These are phyloP conservation scores for Sphyrna mokarran DNA, from an alignment of 2,113 vertebrate genomes.

Conservation along the genomic window DNA sequence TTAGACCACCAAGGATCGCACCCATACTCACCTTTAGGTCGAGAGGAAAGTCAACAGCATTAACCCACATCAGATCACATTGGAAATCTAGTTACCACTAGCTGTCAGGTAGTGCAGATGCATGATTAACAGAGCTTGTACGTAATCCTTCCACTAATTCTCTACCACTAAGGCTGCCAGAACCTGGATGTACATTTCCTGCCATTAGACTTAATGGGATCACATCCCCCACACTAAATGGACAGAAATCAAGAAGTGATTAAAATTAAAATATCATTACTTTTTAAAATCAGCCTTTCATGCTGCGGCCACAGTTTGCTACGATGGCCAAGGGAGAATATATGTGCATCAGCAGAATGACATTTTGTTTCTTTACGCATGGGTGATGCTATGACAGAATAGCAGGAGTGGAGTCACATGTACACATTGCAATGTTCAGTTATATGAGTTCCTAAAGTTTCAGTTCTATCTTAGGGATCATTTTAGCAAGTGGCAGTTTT, in stretches of 20 bases:
- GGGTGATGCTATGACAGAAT: background rate
- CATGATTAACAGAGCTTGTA: background rate
- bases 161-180: background rate
- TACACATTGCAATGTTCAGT: background rate
- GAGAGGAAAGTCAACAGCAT: background rate
- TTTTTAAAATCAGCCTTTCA: background rate
- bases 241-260: background rate
- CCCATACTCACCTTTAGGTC: background rate
- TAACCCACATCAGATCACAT: background rate
- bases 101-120: background rate
- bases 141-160: background rate
- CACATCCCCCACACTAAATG: background rate
- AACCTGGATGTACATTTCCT: background rate
- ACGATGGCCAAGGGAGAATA: background rate
- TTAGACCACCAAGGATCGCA: background rate
- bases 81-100: background rate
- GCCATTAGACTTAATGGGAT: background rate
- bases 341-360: constrained; percentile 2
- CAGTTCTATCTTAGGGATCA: background rate
- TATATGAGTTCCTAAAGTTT: background rate
- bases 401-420: background rate
- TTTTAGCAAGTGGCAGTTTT: background rate
- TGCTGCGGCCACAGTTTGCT: background rate
- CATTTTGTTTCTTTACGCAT: constrained; percentile 13
- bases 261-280: background rate